phyloP scores from a whole-genome alignment of 2,797 vertebrate genomes.

The Leptodactylus fallax region DNA sequence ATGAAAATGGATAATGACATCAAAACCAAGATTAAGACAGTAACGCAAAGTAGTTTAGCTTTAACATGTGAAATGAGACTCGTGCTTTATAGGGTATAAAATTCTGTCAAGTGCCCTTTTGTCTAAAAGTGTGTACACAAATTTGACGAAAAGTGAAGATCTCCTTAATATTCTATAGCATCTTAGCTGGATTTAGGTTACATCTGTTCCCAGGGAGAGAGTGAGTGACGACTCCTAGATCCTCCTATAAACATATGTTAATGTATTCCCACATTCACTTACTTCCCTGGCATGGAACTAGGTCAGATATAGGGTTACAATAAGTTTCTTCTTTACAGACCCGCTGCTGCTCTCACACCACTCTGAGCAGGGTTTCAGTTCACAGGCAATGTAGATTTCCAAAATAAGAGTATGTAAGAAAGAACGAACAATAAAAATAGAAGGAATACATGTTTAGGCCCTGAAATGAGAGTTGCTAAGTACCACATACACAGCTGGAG shows the following conservation, averaged over 20 bases:
- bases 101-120: too few species aligned
- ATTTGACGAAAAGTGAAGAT: neutral
- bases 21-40: too few species aligned
- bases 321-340: neutral
- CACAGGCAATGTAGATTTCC: neutral
- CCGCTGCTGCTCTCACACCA: neutral
- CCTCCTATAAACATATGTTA: neutral
- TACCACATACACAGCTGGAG: neutral
- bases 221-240: neutral
- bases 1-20: too few species aligned
- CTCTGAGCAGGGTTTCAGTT: neutral
- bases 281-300: neutral
- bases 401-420: neutral
- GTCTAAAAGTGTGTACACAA: neutral
- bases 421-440: neutral
- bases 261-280: neutral
- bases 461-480: slow-evolving; percentile 11
- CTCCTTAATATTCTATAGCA: neutral
- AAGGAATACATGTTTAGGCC: slow-evolving; percentile 11
- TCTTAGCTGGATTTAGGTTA: neutral
- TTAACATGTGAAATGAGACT: too few species aligned
- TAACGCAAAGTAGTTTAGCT: too few species aligned
- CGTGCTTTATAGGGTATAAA: too few species aligned
- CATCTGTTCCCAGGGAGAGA: neutral
- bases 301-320: neutral